phyloP scores from a whole-genome alignment of 2,113 vertebrate species.

The Syngnathus typhle region DNA sequence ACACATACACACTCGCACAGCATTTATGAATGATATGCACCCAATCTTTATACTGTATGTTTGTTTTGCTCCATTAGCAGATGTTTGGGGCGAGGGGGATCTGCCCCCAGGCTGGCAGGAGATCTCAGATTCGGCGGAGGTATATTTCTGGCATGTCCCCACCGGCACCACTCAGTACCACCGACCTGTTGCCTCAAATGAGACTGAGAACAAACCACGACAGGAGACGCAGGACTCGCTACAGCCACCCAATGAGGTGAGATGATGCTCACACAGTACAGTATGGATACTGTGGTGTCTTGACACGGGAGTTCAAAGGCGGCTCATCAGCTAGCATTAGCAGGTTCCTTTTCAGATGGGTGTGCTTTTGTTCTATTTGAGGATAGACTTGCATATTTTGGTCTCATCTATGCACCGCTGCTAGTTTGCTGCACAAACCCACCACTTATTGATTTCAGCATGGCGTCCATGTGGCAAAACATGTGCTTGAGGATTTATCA shows the following conservation, averaged over 20 bases:
- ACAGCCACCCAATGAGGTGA: constrained; percentile 61
- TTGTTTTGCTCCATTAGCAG: constrained; percentile 62
- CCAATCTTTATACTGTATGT: constrained; percentile 7
- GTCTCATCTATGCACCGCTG: too few species aligned
- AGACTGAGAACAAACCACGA: constrained; percentile 27
- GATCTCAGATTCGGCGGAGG: constrained; percentile 82
- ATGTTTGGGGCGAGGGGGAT: constrained; percentile 86
- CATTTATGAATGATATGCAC: constrained; percentile 1
- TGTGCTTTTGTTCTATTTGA: too few species aligned
- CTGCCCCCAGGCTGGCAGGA: constrained; percentile 93
- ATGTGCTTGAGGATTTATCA: too few species aligned
- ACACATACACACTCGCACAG: neutral
- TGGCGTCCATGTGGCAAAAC: too few species aligned
- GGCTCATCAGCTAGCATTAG: too few species aligned
- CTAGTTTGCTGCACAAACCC: too few species aligned
- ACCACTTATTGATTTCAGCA: too few species aligned
- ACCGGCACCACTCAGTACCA: constrained; percentile 91
- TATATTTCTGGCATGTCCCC: constrained; percentile 95
- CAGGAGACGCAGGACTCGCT: constrained; percentile 34
- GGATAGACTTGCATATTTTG: too few species aligned
- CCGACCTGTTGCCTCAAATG: constrained; percentile 70
- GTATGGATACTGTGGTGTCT: neutral
- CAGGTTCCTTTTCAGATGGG: too few species aligned
- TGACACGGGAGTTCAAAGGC: too few species aligned
- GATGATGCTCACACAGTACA: neutral